These are phyloP conservation scores for Rhea pennata DNA, from an alignment of 2,113 vertebrate species.

Conservation along the genomic window DNA sequence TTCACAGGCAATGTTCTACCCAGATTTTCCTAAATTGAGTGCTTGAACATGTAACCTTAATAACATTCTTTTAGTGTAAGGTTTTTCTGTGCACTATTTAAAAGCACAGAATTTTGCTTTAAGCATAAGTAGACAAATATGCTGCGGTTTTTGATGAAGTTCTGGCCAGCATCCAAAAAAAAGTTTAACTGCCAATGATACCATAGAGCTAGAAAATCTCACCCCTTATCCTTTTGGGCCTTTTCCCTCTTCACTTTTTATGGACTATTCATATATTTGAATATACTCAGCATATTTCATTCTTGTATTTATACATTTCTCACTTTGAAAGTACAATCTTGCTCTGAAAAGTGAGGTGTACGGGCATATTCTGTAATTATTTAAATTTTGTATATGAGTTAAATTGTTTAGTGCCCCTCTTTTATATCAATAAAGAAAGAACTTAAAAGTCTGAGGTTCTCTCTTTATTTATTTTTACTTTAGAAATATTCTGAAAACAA, in stretches of 20 bases:
- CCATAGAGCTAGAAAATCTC: not conserved
- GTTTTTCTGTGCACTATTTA: not conserved
- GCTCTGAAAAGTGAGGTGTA: not conserved
- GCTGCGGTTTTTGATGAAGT: conserved; percentile 1
- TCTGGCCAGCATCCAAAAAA: conserved; percentile 13
- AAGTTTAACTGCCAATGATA: conserved; percentile 20
- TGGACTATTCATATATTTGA: not conserved
- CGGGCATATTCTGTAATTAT: not conserved
- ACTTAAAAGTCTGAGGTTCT: not conserved
- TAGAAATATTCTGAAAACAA: not conserved
- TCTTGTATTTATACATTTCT: not conserved
- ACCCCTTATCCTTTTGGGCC: not conserved
- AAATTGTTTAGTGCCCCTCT: not conserved
- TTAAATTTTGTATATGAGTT: not conserved
- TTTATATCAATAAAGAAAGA: not conserved
- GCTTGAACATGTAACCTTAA: not conserved
- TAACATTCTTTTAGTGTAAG: not conserved
- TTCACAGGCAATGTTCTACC: not conserved
- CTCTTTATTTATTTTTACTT: not conserved
- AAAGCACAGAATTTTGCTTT: not conserved
- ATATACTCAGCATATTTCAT: not conserved
- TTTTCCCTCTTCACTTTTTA: not conserved
- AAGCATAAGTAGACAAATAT: conserved; percentile 13
- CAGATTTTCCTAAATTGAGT: not conserved
- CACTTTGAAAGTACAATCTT: not conserved